Evolutionary conservation across 2,888 invertebrate species (phyloP).

Genomic region (Eutolmus rufibarbis): DNA sequence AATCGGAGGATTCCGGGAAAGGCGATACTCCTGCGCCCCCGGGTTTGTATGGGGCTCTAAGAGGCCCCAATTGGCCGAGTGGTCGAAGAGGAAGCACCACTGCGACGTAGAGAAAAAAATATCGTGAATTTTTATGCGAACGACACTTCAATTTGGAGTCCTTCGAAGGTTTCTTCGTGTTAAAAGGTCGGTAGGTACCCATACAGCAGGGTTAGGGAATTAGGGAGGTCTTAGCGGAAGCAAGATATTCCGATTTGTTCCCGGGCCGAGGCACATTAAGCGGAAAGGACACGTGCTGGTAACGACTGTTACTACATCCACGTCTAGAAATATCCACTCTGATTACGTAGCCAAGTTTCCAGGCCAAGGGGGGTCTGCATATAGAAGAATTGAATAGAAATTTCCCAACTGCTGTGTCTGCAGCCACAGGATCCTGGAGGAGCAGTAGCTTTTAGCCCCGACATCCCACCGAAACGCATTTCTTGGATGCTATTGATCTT

Average conservation of each 20-base stretch:
- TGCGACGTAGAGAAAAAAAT: neutral
- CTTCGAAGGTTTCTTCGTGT: neutral
- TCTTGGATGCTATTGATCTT: neutral
- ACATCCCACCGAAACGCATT: neutral
- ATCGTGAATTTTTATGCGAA: constrained; percentile 3
- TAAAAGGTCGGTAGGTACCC: neutral
- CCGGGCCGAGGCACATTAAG: neutral
- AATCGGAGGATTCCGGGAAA: neutral
- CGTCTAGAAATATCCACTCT: neutral
- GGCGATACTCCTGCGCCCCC: neutral
- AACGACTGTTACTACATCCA: neutral
- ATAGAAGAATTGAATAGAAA: neutral
- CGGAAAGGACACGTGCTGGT: neutral
- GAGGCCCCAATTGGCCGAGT: neutral
- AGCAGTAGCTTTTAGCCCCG: neutral
- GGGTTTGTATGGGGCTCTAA: neutral
- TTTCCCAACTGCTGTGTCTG: neutral
- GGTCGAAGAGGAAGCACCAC: neutral
- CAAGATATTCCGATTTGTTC: neutral
- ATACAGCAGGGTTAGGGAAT: neutral
- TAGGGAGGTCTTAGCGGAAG: neutral
- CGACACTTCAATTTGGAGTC: neutral
- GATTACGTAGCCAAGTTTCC: neutral
- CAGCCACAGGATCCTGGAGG: neutral
- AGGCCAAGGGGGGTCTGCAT: neutral